phyloP scores from a whole-genome alignment of 2,113 vertebrate genomes.

The Oncorhynchus kisutch region DNA sequence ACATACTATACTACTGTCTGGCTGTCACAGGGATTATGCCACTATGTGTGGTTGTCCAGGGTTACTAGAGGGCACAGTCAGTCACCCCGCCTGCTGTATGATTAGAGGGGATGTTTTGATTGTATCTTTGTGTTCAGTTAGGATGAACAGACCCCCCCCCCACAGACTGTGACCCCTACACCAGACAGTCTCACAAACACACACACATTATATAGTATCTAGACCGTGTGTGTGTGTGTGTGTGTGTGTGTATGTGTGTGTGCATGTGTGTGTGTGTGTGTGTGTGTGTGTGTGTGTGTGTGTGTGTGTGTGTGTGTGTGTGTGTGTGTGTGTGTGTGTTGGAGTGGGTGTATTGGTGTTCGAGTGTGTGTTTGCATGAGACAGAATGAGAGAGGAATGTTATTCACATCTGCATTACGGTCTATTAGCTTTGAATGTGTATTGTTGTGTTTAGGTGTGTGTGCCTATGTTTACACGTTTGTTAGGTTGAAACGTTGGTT shows the following conservation, averaged over 20 bases:
- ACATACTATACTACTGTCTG: no score
- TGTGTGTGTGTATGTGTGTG: no score
- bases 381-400: no score
- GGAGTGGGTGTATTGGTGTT: no score
- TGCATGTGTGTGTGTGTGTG: no score
- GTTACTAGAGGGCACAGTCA: conserved; percentile 42
- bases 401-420: background rate
- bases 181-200: conserved; percentile 47
- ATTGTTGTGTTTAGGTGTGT: conserved; percentile 1
- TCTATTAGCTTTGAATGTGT: no score
- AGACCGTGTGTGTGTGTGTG: no score
- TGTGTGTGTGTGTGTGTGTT: background rate
- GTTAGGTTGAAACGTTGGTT: background rate
- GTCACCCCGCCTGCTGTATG: conserved; percentile 29
- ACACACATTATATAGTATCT: background rate
- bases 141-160: conserved; percentile 59
- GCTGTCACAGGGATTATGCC: no score
- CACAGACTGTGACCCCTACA: conserved; percentile 51
- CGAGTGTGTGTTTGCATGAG: no score
- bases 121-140: conserved; percentile 55
- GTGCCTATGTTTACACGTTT: background rate
- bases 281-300: no score
- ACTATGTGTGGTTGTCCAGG: conserved; percentile 10
- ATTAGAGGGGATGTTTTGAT: conserved; percentile 53
- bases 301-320: background rate